phyloP scores from a whole-genome alignment of 2,888 invertebrate species.

The Apodemia zela region DNA sequence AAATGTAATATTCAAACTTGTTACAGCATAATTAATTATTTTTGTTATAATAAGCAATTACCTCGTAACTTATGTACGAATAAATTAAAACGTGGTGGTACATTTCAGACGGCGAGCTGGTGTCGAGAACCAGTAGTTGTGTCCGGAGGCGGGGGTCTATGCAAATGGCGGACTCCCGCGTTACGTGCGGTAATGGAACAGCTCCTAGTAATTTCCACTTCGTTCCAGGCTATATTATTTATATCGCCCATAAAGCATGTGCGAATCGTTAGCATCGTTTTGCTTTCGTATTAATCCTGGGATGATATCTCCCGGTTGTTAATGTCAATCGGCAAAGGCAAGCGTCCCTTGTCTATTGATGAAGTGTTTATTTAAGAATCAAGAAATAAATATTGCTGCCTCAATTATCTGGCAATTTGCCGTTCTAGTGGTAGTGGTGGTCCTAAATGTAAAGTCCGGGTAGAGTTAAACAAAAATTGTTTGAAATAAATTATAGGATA shows the following conservation, averaged over 20 bases:
- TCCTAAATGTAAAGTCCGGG: no score
- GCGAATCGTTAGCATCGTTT: conserved; percentile 19
- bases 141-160: conserved; percentile 21
- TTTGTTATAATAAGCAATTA: neutral
- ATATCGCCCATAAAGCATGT: conserved; percentile 41
- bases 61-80: neutral
- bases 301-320: neutral
- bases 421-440: neutral
- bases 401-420: neutral
- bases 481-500: no score
- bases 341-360: neutral
- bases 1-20: neutral
- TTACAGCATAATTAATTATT: neutral
- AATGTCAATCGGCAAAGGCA: neutral
- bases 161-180: conserved; percentile 32
- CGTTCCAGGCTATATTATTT: conserved; percentile 55
- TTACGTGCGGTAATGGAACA: conserved; percentile 39
- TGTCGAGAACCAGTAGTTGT: conserved; percentile 6
- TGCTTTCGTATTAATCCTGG: conserved; percentile 7
- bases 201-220: conserved; percentile 63
- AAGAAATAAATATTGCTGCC: neutral
- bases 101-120: neutral
- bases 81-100: conserved; percentile 6
- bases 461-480: no score
- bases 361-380: neutral